These are phyloP conservation scores for Balaeniceps rex DNA, from an alignment of 2,113 vertebrate genomes.

Conservation along the genomic window DNA sequence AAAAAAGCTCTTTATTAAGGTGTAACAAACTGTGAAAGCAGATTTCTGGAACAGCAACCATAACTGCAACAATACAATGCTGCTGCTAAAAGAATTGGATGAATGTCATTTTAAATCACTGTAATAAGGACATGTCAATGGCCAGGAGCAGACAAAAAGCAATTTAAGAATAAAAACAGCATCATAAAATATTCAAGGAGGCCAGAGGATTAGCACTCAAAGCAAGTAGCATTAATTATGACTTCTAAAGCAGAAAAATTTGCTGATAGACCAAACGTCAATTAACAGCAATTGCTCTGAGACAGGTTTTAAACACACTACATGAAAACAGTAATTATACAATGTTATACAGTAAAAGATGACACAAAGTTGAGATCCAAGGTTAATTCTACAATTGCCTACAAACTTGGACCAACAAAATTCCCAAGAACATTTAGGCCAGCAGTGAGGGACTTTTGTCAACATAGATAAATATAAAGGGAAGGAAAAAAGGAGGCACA, in stretches of 20 bases:
- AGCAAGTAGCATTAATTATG: constrained; percentile 31
- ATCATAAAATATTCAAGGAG: neutral
- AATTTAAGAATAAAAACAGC: constrained; percentile 43
- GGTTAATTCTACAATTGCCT: constrained; percentile 22
- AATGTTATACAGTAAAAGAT: neutral
- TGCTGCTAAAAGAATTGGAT: neutral
- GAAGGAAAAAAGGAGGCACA: neutral
- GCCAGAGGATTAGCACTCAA: constrained; percentile 12
- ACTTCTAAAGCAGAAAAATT: constrained; percentile 41
- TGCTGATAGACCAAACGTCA: neutral
- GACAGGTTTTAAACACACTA: neutral
- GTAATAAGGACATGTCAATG: neutral
- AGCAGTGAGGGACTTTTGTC: neutral
- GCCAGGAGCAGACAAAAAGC: constrained; percentile 3
- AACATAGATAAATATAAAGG: neutral
- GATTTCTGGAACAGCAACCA: neutral
- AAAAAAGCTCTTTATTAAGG: neutral
- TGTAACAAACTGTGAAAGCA: constrained; percentile 14
- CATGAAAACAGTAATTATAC: neutral
- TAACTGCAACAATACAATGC: neutral
- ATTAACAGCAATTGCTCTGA: constrained; percentile 24
- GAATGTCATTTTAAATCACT: neutral
- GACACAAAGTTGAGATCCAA: neutral
- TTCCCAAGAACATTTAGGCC: neutral
- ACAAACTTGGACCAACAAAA: neutral